phyloP scores from a whole-genome alignment of 2,797 vertebrate species.

The Pangasius macronema region DNA sequence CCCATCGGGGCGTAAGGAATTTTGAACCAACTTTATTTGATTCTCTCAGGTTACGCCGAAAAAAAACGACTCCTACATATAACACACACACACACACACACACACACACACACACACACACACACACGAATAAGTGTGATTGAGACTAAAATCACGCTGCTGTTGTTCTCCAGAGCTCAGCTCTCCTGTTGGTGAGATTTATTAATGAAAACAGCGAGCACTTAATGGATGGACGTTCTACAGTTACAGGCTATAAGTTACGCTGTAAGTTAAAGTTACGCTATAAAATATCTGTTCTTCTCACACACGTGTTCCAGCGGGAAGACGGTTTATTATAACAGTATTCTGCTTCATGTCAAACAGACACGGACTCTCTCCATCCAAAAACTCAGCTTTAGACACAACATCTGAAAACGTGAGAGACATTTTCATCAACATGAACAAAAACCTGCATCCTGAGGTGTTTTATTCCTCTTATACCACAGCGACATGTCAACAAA shows the following conservation, averaged over 20 bases:
- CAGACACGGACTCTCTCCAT: background rate
- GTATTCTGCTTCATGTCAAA: background rate
- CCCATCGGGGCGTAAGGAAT: slow-evolving; percentile 35
- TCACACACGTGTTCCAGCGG: background rate
- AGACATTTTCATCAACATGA: background rate
- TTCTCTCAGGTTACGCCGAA: slow-evolving; percentile 37
- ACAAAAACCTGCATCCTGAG: background rate
- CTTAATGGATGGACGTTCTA: background rate
- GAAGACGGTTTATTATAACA: background rate
- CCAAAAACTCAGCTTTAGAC: background rate
- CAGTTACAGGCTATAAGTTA: slow-evolving; percentile 5
- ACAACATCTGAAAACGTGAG: background rate
- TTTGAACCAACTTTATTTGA: slow-evolving; percentile 42
- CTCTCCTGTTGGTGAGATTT: slow-evolving; percentile 33
- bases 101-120: slow-evolving; percentile 15
- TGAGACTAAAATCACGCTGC: background rate
- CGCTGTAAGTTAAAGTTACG: background rate
- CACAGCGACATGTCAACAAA: background rate
- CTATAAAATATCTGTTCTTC: background rate
- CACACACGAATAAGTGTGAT: background rate
- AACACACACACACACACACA: slow-evolving; percentile 31
- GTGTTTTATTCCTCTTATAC: background rate
- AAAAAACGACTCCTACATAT: background rate
- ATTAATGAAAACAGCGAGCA: slow-evolving; percentile 33
- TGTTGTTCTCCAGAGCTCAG: slow-evolving; percentile 7